Conservation (phyloP, 2,113 vertebrate genomes). For the Pygoscelis adeliae region DNA sequence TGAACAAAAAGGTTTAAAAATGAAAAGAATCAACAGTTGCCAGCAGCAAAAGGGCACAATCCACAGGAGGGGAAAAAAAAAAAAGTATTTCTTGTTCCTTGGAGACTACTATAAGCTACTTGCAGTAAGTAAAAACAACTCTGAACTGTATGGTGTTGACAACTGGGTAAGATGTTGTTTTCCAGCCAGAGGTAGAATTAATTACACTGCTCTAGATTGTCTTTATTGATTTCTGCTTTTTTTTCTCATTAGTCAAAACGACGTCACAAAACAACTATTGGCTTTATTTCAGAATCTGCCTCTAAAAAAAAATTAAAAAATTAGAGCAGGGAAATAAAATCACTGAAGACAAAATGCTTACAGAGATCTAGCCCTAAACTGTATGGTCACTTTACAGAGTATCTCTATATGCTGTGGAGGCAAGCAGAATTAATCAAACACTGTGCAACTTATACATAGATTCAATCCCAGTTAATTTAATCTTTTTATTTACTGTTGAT, state of each 20-base stretch:
- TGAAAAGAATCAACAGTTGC: background rate
- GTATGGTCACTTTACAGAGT: background rate
- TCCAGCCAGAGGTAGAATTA: background rate
- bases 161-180: background rate
- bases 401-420: background rate
- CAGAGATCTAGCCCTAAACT: background rate
- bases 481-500: background rate
- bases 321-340: background rate
- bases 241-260: background rate
- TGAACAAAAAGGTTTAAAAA: background rate
- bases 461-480: background rate
- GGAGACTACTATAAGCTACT: background rate
- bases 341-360: background rate
- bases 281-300: background rate
- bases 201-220: background rate
- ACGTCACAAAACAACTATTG: background rate
- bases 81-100: background rate
- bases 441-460: background rate
- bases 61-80: background rate
- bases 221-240: background rate
- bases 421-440: background rate
- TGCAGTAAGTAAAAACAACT: background rate
- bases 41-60: background rate
- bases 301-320: background rate
- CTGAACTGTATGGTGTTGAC: background rate